Evolutionary conservation across 2,888 invertebrate genomes (phyloP), one percentile per base, ranked within the genome.

Genomic region (Helobdella robusta): DNA sequence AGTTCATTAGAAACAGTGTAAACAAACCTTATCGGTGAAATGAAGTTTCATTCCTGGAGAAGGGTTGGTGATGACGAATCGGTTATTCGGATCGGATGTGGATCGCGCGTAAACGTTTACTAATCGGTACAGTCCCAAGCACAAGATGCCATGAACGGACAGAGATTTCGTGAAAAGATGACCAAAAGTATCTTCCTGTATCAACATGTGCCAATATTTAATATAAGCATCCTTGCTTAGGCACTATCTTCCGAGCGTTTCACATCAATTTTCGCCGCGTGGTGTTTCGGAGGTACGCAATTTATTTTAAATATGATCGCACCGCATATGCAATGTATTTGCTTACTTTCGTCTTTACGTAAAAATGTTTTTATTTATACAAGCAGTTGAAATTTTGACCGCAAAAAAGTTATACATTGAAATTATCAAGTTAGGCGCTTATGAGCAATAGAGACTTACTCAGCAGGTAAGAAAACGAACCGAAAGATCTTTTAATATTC

Each of bases 1-100:
- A n/a, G n/a, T n/a, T n/a, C n/a, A n/a, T n/a, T n/a, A n/a, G n/a
- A n/a, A n/a, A n/a, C n/a, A n/a, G n/a, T n/a, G n/a, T n/a, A n/a
- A n/a, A n/a, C 40, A 25, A 23, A 60, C 60, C 60, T 44, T 25
- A 40, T 60, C 60, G 46, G 60, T 40, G n/a, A 4, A 20, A 30
- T 60, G 44, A 15, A 60, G 60, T 44, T 40, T 60, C 28, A 60
- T 25, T 18, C 46, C 60, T 5, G 60, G 20, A 25, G 44, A 35
- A 23, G 60, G 60, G n/a, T 60, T 60, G n/a, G 60, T 60, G 25
- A 60, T 5, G 44, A 60, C 60, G 30, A 60, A 44, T 5, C 56
- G 56, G 2, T 18, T 40, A 15, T 23, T 18, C 28, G n/a, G 20
- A 28, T 44, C 46, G 25, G 40, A 60, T n/a, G n/a, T n/a, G n/a